A percentile compares a stretch with the other conserved stretches of the same genome.
Evolutionary conservation across 1,140 invertebrate species (phyloP).

Genomic region (Laupala kohalensis): DNA sequence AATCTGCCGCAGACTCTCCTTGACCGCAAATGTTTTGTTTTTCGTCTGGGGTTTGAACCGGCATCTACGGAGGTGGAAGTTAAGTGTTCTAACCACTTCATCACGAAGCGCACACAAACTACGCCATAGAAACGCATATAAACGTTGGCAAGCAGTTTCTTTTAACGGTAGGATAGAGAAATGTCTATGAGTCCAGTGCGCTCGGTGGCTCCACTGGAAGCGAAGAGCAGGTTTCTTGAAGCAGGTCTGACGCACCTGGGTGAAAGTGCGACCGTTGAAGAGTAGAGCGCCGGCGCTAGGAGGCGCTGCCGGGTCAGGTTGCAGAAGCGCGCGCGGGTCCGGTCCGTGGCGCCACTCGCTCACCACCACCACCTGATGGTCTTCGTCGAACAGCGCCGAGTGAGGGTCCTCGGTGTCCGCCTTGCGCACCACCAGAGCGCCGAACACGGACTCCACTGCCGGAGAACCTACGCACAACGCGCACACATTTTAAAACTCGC

Average conservation of each 20-base stretch:
- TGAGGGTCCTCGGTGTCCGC: slow-evolving; percentile 51
- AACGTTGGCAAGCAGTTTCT: too few relatives aligned
- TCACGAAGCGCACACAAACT: too few relatives aligned
- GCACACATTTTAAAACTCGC: not conserved
- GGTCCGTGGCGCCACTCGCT: slow-evolving; percentile 48
- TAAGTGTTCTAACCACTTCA: too few relatives aligned
- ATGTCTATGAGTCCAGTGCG: not conserved
- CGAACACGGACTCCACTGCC: slow-evolving; percentile 56
- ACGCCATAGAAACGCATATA: too few relatives aligned
- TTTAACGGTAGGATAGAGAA: too few relatives aligned
- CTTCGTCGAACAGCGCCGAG: slow-evolving; percentile 55
- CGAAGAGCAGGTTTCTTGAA: not conserved
- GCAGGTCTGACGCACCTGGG: not conserved
- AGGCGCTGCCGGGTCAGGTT: not conserved
- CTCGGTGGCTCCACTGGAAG: not conserved
- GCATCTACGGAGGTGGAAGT: too few relatives aligned
- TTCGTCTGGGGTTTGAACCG: too few relatives aligned
- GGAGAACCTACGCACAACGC: not conserved
- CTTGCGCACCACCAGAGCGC: slow-evolving; percentile 64
- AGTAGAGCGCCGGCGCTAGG: slow-evolving; percentile 22
- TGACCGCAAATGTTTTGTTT: too few relatives aligned
- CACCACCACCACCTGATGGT: slow-evolving; percentile 61
- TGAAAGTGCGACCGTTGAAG: slow-evolving; percentile 7
- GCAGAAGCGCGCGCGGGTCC: slow-evolving; percentile 16
- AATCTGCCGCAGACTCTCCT: too few relatives aligned